Evolutionary conservation across 2,797 vertebrate species (phyloP).

Genomic region (Neosilurus mollespiculum): DNA sequence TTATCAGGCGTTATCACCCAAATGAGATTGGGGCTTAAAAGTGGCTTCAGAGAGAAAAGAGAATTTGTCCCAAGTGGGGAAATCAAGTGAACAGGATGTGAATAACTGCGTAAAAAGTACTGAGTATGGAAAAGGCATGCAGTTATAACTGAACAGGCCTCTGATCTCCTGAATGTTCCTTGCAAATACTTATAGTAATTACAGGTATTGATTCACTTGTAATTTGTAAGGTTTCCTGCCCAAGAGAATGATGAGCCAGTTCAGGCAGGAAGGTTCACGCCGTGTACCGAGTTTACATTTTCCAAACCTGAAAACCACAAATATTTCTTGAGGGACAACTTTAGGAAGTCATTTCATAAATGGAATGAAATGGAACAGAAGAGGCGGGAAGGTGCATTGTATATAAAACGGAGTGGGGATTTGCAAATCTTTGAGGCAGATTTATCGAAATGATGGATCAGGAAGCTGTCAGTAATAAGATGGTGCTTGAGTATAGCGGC

Average conservation of each 20-base stretch:
- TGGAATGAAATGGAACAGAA: neutral
- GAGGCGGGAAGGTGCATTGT: slow-evolving; percentile 12
- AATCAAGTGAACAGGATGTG: neutral
- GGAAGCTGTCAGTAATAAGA: slow-evolving; percentile 39
- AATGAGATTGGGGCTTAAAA: too few species aligned
- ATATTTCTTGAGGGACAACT: neutral
- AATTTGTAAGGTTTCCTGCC: slow-evolving; percentile 27
- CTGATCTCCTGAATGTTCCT: slow-evolving; percentile 1
- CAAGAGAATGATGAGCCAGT: slow-evolving; percentile 13
- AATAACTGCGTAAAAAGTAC: neutral
- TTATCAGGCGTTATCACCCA: too few species aligned
- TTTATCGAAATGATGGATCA: slow-evolving; percentile 41
- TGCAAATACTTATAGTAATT: slow-evolving; percentile 32
- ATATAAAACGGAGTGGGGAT: slow-evolving; percentile 29
- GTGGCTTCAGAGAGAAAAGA: neutral
- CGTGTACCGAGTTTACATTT: neutral
- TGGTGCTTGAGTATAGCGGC: slow-evolving; percentile 18
- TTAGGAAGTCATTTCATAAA: neutral
- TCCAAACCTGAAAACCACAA: neutral
- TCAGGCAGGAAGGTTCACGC: neutral
- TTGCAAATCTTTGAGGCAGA: neutral
- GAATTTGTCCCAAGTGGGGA: neutral
- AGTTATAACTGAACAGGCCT: slow-evolving; percentile 4
- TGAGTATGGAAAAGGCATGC: neutral
- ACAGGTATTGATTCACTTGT: slow-evolving; percentile 32